These are phyloP conservation scores for Lasioglossum albipes DNA, from an alignment of 1,140 invertebrate genomes.

Conservation along the genomic window DNA sequence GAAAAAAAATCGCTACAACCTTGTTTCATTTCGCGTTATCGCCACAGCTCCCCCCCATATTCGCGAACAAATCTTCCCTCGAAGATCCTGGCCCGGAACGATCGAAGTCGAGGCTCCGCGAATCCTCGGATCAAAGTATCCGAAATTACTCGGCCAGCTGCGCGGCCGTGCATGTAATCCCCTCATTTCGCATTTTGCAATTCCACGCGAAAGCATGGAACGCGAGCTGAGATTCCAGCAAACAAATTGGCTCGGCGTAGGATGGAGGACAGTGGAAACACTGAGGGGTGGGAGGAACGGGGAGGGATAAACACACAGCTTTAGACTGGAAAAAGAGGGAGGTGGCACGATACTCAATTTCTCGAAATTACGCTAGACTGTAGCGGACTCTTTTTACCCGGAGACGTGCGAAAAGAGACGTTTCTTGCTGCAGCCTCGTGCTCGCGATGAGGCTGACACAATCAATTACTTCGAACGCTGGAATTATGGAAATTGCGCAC, in stretches of 20 bases:
- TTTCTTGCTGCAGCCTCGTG: neutral
- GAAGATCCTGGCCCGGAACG: neutral
- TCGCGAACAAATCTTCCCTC: neutral
- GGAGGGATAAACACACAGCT: slow-evolving; percentile 4
- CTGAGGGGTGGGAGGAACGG: neutral
- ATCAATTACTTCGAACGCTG: too few relatives aligned
- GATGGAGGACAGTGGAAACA: neutral
- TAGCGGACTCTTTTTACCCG: neutral
- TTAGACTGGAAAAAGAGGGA: neutral
- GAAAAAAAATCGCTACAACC: too few relatives aligned
- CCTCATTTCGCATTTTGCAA: slow-evolving; percentile 28
- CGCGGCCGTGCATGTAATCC: slow-evolving; percentile 21
- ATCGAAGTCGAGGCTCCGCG: neutral
- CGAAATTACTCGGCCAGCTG: slow-evolving; percentile 17
- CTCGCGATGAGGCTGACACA: too few relatives aligned
- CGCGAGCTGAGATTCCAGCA: slow-evolving; percentile 5
- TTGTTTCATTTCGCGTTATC: too few relatives aligned
- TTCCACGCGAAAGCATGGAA: slow-evolving; percentile 16
- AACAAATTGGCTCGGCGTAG: slow-evolving; percentile 8
- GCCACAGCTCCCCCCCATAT: neutral
- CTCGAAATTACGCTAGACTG: slow-evolving; percentile 19
- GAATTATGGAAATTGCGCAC: too few relatives aligned
- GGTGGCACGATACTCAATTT: neutral
- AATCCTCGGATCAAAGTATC: slow-evolving; percentile 11
- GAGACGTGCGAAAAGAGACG: neutral